Base-by-base conservation (phyloP, 2,113 vertebrate genomes). In the Deroptyus accipitrinus region DNA sequence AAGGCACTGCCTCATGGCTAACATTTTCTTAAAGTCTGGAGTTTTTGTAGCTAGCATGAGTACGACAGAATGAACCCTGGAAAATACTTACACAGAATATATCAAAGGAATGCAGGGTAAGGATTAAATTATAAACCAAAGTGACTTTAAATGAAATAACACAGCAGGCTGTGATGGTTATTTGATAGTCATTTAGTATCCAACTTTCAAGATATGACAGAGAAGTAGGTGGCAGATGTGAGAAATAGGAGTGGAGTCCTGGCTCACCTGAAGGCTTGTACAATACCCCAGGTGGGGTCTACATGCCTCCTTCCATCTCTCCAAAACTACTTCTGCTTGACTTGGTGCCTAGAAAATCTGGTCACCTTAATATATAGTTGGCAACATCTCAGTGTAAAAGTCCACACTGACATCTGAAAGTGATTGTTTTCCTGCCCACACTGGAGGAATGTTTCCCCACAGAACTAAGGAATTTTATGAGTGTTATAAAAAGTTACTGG, bases 401-500 rank as follows among this genome's bases (percentile, higher is more conserved):
- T 42, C 83, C 89, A 62, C 42, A 4, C 33, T 14, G 66, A 78
- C 96, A 88, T 97, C 97, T 97, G 95, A 95, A 73, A 97, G 68
- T 3, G 48, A 97, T 96, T 87, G 61, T 72, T 88, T 30, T 69
- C 27, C 88, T 90, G 70, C 92, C 97, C 92, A 52, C 94, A 27
- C 95, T 82, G 18, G 91, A 95, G 64, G 97, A 95, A 90, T 48
- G 82, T 95, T 95, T 96, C 91, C 97, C 98, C 98, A 94, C 90
- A 97, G 94, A 91, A 90, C 90, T 63, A 95, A 92, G 96, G 97
- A 66, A 97, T 98, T 96, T 98, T 79, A 94, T 83, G 88, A 62
- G 92, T 83, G 97, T 97, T 99, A 99, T 98, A 99, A 99, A 99
- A 98, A 99, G 98, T 95, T 94, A 33, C 95, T 98, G 97, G 97